Conservation (phyloP, 2,888 invertebrate species). For the Subacronicta megacephala region DNA sequence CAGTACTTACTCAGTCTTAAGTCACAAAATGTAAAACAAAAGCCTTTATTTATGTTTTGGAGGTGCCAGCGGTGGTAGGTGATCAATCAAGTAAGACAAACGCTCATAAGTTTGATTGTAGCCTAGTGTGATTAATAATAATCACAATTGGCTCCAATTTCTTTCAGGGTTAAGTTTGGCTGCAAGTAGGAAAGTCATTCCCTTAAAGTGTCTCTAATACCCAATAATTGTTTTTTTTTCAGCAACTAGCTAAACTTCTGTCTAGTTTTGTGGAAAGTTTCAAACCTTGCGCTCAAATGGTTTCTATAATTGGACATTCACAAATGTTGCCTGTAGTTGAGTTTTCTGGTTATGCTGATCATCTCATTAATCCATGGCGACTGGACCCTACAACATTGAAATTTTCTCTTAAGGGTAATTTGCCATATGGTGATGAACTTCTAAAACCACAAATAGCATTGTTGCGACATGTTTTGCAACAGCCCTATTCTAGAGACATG, state of each 20-base stretch:
- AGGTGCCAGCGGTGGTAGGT: too few relatives aligned
- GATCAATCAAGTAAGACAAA: too few relatives aligned
- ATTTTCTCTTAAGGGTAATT: slow-evolving; percentile 91
- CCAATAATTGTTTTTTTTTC: too few relatives aligned
- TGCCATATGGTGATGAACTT: slow-evolving; percentile 97
- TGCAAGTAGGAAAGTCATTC: too few relatives aligned
- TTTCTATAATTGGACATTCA: slow-evolving; percentile 96
- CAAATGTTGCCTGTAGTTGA: slow-evolving; percentile 98
- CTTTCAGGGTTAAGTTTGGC: too few relatives aligned
- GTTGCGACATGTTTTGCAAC: slow-evolving; percentile 96
- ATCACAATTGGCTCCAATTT: too few relatives aligned
- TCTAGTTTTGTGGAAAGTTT: slow-evolving; percentile 98
- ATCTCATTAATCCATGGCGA: slow-evolving; percentile 97
- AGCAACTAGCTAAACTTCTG: slow-evolving; percentile 96
- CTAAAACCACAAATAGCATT: slow-evolving; percentile 96
- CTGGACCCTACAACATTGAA: slow-evolving; percentile 95
- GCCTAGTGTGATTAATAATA: too few relatives aligned
- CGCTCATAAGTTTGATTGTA: too few relatives aligned
- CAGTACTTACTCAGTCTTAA: too few relatives aligned
- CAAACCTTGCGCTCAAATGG: slow-evolving; percentile 98
- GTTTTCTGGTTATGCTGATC: slow-evolving; percentile 96
- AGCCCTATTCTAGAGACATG: slow-evolving; percentile 98
- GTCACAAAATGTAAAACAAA: too few relatives aligned
- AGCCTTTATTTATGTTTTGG: too few relatives aligned
- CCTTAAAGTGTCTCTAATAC: too few relatives aligned